Conservation (phyloP, 2,888 invertebrate species). For the Pseudolycoriella hygida region DNA sequence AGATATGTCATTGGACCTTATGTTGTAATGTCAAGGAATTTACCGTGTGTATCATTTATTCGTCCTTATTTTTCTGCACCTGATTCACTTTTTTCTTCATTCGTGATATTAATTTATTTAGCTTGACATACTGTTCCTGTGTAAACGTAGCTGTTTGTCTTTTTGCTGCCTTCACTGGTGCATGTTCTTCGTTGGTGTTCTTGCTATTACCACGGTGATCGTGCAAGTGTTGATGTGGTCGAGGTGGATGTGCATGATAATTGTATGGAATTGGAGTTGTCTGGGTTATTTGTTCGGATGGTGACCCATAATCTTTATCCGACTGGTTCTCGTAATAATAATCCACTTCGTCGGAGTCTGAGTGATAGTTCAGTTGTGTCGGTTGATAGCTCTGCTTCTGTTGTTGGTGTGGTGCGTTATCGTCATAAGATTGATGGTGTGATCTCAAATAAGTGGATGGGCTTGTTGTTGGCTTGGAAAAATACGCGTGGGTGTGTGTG, state of each 20-base stretch:
- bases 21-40: no score
- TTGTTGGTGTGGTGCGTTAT: constrained; percentile 12
- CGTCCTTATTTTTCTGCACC: no score
- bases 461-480: constrained; percentile 12
- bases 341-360: no score
- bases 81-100: constrained; percentile 4
- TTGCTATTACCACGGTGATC: background rate
- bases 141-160: constrained; percentile 9
- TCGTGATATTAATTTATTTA: constrained; percentile 9
- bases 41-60: no score
- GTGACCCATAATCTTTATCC: constrained; percentile 1
- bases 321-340: constrained; percentile 8
- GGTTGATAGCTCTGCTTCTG: constrained; percentile 14
- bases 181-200: no score
- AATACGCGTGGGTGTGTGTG: constrained; percentile 27
- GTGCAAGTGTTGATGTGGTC: no score
- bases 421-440: constrained; percentile 17
- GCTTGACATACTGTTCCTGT: constrained; percentile 11
- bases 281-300: constrained; percentile 16
- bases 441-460: constrained; percentile 10
- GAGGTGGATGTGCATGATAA: constrained; percentile 20
- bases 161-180: constrained; percentile 2
- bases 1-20: no score
- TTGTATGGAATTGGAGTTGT: constrained; percentile 18
- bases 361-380: constrained; percentile 10